These are phyloP conservation scores for Stercorarius parasiticus DNA, from an alignment of 2,113 vertebrate genomes.

Conservation along the genomic window DNA sequence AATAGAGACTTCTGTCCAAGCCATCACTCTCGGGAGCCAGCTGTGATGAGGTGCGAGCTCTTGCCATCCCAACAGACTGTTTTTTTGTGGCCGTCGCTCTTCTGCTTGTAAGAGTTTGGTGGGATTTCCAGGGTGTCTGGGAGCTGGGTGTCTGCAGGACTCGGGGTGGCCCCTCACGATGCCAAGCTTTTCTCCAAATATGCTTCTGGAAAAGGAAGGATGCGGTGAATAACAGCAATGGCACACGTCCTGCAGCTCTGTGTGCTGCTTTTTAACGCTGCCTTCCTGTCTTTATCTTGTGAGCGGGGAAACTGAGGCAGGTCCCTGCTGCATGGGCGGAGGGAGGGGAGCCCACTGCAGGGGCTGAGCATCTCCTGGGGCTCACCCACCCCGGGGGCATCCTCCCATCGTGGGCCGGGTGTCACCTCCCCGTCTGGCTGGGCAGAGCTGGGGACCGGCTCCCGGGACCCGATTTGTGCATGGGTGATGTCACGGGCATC, in stretches of 20 bases:
- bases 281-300: neutral
- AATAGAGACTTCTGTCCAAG: neutral
- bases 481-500: accelerated
- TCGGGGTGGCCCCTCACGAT: neutral
- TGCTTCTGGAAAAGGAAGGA: neutral
- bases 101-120: neutral
- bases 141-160: neutral
- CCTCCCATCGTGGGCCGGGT: accelerated
- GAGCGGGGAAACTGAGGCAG: neutral
- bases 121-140: no score
- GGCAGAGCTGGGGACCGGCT: neutral
- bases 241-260: neutral
- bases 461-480: accelerated
- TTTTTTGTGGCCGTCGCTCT: accelerated
- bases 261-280: neutral
- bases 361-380: neutral
- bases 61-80: accelerated
- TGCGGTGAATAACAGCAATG: neutral
- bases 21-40: neutral
- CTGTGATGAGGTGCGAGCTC: neutral
- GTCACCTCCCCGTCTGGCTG: neutral
- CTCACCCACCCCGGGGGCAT: neutral
- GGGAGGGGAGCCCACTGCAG: neutral
- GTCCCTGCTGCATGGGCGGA: neutral
- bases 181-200: neutral